A percentile compares a stretch with the other conserved stretches of the same genome.
Evolutionary conservation across 2,113 vertebrate species (phyloP).

Genomic region (Hucho hucho): DNA sequence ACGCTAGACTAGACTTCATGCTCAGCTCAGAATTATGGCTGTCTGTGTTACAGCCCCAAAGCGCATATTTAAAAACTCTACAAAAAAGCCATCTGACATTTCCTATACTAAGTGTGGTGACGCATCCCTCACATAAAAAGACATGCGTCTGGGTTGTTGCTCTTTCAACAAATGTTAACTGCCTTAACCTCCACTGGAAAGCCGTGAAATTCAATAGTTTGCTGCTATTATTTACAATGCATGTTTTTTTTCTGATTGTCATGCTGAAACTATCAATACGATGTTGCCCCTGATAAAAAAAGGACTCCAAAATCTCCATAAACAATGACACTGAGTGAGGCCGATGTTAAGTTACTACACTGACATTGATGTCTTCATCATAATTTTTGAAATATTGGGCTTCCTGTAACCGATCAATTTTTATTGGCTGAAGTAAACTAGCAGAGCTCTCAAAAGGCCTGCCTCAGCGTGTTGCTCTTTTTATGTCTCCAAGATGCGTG

Average conservation of each 20-base stretch:
- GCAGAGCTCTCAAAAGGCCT: not conserved
- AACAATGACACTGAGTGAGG: not conserved
- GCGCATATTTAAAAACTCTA: not conserved
- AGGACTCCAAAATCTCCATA: too few relatives aligned
- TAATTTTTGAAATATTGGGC: not conserved
- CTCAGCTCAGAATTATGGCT: constrained; percentile 1
- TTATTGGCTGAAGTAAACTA: not conserved
- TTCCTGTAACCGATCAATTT: not conserved
- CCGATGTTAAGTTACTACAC: not conserved
- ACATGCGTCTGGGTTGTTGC: not conserved
- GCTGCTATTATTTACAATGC: too few relatives aligned
- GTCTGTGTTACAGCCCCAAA: not conserved
- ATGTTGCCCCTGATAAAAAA: too few relatives aligned
- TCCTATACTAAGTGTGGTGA: not conserved
- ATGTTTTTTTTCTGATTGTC: too few relatives aligned
- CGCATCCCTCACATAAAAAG: not conserved
- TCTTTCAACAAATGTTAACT: not conserved
- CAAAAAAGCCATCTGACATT: not conserved
- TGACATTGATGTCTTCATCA: not conserved
- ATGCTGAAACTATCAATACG: too few relatives aligned
- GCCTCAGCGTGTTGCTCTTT: too few relatives aligned
- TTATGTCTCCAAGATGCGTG: too few relatives aligned
- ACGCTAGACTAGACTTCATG: not conserved
- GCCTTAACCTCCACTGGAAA: not conserved
- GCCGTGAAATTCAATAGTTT: not conserved